phyloP scores from a whole-genome alignment of 2,888 invertebrate species.

The Beris chalybata region DNA sequence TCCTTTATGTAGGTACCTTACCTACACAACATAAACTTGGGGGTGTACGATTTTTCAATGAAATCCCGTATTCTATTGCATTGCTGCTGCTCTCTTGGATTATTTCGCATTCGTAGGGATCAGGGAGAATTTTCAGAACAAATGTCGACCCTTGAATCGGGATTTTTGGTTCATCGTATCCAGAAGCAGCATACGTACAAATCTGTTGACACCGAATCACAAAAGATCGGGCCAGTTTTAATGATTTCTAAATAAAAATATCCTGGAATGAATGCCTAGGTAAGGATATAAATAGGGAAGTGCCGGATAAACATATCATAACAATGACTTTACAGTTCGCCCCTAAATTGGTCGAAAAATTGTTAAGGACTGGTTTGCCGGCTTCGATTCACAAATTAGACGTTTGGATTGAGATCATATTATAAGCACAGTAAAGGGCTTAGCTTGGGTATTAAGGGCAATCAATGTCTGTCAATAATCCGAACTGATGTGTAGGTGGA shows the following conservation, averaged over 20 bases:
- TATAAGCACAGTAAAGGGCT: constrained; percentile 19
- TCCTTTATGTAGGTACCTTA: background rate
- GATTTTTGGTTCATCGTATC: background rate
- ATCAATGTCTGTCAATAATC: constrained; percentile 33
- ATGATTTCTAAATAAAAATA: constrained; percentile 35
- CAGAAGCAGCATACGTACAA: constrained; percentile 9
- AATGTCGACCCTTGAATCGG: constrained; percentile 21
- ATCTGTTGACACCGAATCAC: constrained; percentile 29
- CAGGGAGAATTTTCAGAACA: constrained; percentile 15
- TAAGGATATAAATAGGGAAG: constrained; percentile 17
- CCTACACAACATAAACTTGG: too few species aligned
- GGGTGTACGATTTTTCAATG: constrained; percentile 15
- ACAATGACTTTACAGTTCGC: constrained; percentile 29
- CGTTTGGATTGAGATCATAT: constrained; percentile 8
- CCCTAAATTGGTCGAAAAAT: background rate
- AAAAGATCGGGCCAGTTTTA: constrained; percentile 32
- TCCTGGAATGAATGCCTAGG: constrained; percentile 10
- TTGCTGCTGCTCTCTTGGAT: constrained; percentile 27
- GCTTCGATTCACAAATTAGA: constrained; percentile 13
- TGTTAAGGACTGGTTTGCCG: background rate
- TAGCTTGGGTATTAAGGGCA: constrained; percentile 21
- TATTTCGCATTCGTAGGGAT: constrained; percentile 5
- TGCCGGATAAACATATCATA: constrained; percentile 32
- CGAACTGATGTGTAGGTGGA: constrained; percentile 22
- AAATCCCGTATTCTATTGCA: constrained; percentile 7